Evolutionary conservation across 2,113 vertebrate species (phyloP), one percentile per base, ranked within the genome.

Genomic region (Rhea americana): DNA sequence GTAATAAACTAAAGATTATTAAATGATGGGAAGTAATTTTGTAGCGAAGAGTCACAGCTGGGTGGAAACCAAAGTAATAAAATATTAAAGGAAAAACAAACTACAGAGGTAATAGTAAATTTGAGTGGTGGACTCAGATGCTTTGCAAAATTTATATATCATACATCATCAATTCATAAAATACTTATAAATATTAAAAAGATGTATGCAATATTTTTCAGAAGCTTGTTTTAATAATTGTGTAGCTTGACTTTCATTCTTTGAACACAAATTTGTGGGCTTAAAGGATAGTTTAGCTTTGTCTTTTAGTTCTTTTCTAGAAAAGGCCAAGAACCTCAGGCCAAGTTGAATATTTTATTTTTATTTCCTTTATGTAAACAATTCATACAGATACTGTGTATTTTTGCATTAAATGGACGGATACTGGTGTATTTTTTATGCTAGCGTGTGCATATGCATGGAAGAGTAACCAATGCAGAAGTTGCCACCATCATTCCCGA

Each of bases 111-210:
- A 63, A 47, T 16, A 26, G 30, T 70, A 77, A 25, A 10, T 87
- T 85, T 41, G 12, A 75, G 30, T 84, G 3, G 18, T 75, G 26
- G 47, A 68, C 17, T 72, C 39, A 11, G 45, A 65, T 79, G 56
- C 24, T 71, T 84, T 79, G 24, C 7, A 82, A 56, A 59, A 65
- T 75, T 87, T 65, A 77, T 53, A 8, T 53, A 14, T 51, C 70
- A 68, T 47, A n/a, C 24, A 79, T 55, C 35, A 72, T 6, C 28
- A 84, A 61, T 47, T 87, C 62, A 86, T 85, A 91, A 93, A 92
- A 79, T 30, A 53, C 56, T 75, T 84, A 39, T 24, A 81, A 88
- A 73, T 91, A 90, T 78, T 93, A 41, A 62, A 68, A 89, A 75
- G 48, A 65, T 14, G 5, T 1, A 43, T 30, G 24, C 2, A 45